Evolutionary conservation across 2,797 vertebrate genomes (phyloP).

Genomic region (Lateolabrax maculatus): DNA sequence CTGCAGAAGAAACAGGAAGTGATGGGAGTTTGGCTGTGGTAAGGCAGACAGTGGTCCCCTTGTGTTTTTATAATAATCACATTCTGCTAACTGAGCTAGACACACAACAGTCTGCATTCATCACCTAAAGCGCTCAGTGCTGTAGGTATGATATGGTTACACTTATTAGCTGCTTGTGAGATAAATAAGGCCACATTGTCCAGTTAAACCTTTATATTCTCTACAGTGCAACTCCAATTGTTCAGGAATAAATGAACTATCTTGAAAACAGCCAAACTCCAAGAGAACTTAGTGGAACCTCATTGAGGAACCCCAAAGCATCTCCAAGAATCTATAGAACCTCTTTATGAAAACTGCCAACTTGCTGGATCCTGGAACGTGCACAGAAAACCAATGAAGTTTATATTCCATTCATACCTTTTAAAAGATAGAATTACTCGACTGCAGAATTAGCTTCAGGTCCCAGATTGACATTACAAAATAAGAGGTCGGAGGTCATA

Average conservation of each 20-base stretch:
- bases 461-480: background rate
- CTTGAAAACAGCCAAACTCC: background rate
- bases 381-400: background rate
- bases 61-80: constrained; percentile 11
- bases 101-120: constrained; percentile 8
- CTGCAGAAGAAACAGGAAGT: background rate
- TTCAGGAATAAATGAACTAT: no score
- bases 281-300: background rate
- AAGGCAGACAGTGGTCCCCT: background rate
- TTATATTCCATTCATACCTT: constrained; percentile 22
- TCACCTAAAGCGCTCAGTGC: background rate
- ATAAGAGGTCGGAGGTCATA: background rate
- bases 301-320: background rate
- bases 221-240: no score
- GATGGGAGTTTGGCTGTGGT: no score
- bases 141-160: no score
- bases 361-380: background rate
- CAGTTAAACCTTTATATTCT: no score
- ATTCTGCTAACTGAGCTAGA: background rate
- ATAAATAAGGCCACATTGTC: background rate
- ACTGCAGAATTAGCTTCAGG: background rate
- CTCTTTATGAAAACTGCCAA: background rate
- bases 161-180: background rate
- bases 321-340: background rate
- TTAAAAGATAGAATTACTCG: background rate